Percentiles rank a stretch among this genome's conserved stretches.
Evolutionary conservation across 1,140 invertebrate species (phyloP).

Genomic region (Orchestia grillus): DNA sequence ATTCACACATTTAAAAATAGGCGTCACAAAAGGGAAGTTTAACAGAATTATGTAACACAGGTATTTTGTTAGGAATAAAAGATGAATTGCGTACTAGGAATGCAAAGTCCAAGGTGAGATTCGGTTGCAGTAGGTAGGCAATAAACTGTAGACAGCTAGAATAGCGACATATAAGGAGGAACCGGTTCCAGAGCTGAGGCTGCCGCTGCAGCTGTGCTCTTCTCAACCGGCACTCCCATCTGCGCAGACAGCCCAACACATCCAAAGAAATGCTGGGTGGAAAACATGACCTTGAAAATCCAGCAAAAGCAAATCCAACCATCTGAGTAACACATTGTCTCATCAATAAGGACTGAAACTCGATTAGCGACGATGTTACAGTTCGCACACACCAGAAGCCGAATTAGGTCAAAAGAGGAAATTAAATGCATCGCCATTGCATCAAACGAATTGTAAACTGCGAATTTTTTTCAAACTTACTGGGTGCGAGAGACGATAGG

Average conservation of each 20-base stretch:
- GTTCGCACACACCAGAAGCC: background rate
- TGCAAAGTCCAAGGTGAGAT: background rate
- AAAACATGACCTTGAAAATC: background rate
- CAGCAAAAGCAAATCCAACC: background rate
- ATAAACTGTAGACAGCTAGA: background rate
- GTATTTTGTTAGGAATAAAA: background rate
- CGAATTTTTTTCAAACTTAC: too few relatives aligned
- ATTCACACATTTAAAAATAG: background rate
- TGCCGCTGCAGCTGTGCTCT: background rate
- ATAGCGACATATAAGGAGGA: background rate
- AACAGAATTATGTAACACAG: background rate
- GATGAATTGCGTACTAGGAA: background rate
- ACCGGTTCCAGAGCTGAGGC: background rate
- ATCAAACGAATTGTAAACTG: background rate
- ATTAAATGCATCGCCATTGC: background rate
- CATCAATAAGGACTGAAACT: background rate
- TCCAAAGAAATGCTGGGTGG: background rate
- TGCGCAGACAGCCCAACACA: background rate
- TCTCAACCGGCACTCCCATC: background rate
- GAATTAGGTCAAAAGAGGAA: background rate
- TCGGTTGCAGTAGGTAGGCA: background rate
- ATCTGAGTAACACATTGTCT: background rate
- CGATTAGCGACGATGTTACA: background rate
- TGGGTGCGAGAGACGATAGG: background rate
- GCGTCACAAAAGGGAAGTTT: background rate